A percentile compares a stretch with the other conserved stretches of the same genome.
These are phyloP conservation scores for Stenopsyche tienmushanensis DNA, from an alignment of 1,140 invertebrate species.

Conservation along the genomic window DNA sequence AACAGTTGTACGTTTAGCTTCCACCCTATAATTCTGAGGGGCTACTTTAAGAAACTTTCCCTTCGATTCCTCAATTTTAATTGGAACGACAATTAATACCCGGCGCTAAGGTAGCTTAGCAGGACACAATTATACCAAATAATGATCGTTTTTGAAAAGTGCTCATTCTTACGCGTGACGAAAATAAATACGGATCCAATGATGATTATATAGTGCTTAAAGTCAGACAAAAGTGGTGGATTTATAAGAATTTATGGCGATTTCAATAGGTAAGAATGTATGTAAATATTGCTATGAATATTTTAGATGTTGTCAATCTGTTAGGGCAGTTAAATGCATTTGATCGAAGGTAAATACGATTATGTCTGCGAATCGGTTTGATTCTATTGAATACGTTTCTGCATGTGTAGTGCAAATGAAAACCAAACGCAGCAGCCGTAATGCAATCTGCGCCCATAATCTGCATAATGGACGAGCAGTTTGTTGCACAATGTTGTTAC, in stretches of 20 bases:
- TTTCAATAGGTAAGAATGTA: no score
- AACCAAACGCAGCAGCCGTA: conserved; percentile 31
- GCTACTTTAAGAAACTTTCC: conserved; percentile 21
- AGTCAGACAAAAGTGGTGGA: no score
- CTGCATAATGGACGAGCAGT: conserved; percentile 38
- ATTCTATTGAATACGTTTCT: conserved; percentile 2
- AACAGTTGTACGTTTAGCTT: conserved; percentile 26
- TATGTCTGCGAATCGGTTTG: conserved; percentile 2
- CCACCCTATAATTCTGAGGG: conserved; percentile 10
- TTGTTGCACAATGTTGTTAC: conserved; percentile 18
- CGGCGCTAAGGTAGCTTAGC: background rate
- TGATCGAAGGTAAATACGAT: background rate
- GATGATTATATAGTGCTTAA: no score
- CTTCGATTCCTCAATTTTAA: conserved; percentile 28
- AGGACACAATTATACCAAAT: no score
- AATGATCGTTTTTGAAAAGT: no score
- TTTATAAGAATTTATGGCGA: no score
- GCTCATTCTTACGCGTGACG: no score
- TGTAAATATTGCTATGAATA: no score
- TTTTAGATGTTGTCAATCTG: no score
- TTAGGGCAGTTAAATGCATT: background rate
- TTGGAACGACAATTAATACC: conserved; percentile 29
- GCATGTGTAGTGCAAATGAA: conserved; percentile 25
- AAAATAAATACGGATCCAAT: no score
- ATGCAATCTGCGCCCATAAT: conserved; percentile 33